These are phyloP conservation scores for Orthosia gothica DNA, from an alignment of 2,888 invertebrate species.

Conservation along the genomic window DNA sequence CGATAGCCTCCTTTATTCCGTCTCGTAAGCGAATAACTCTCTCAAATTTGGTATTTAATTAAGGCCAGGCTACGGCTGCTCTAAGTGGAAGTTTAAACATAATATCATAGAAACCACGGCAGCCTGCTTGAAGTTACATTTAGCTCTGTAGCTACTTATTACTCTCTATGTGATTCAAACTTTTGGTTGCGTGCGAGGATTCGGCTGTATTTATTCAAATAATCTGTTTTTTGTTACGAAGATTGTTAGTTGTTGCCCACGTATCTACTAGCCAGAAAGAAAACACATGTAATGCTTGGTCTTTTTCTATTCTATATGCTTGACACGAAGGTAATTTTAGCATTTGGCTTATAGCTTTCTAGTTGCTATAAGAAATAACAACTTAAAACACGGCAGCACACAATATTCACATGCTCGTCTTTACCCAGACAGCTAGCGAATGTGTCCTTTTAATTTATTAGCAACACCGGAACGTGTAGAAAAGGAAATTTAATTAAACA, in stretches of 20 bases:
- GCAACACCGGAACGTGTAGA: slow-evolving; percentile 22
- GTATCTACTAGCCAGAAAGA: neutral
- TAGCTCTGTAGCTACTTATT: slow-evolving; percentile 1
- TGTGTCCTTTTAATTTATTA: slow-evolving; percentile 43
- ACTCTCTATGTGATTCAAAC: slow-evolving; percentile 23
- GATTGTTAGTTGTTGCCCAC: neutral
- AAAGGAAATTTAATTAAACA: slow-evolving; percentile 52
- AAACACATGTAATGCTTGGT: neutral
- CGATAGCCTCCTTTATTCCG: slow-evolving; percentile 33
- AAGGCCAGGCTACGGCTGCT: slow-evolving; percentile 27
- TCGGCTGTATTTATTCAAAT: slow-evolving; percentile 17
- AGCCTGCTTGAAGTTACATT: slow-evolving; percentile 12
- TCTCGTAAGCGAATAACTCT: slow-evolving; percentile 26
- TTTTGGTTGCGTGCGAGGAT: slow-evolving; percentile 11
- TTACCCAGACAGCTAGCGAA: neutral
- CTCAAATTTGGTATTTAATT: slow-evolving; percentile 52
- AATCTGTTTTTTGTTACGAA: neutral
- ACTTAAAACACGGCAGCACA: neutral
- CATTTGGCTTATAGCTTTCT: too few relatives aligned
- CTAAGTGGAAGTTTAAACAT: slow-evolving; percentile 21
- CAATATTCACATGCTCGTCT: neutral
- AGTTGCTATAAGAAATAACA: neutral
- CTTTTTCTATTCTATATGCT: neutral
- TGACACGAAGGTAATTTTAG: neutral
- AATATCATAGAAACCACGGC: slow-evolving; percentile 18